These are phyloP conservation scores for Drosophila insularis DNA, from an alignment of 1,140 invertebrate species.

Conservation along the genomic window DNA sequence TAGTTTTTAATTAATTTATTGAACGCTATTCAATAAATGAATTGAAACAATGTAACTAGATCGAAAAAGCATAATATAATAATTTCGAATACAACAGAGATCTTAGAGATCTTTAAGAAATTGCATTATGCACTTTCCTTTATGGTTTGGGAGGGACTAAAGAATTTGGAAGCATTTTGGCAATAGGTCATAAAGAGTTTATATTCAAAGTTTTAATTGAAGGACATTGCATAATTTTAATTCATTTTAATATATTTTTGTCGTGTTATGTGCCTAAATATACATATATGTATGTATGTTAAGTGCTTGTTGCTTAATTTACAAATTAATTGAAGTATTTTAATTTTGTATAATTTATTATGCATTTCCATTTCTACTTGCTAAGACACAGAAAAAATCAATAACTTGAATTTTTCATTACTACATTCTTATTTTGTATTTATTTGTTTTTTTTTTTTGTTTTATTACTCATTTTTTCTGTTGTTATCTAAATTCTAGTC, in stretches of 20 bases:
- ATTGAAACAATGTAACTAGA: no score
- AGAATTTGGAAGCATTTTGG: background rate
- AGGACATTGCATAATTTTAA: conserved; percentile 2
- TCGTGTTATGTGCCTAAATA: background rate
- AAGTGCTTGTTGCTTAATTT: conserved; percentile 5
- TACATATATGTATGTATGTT: background rate
- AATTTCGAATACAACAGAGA: no score
- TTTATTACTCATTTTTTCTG: conserved; percentile 2
- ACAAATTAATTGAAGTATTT: background rate
- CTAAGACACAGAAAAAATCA: conserved; percentile 8
- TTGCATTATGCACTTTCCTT: no score
- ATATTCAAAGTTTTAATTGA: background rate
- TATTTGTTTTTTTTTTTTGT: conserved; percentile 8
- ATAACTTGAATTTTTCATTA: conserved; percentile 1
- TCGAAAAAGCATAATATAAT: no score
- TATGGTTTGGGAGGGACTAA: no score
- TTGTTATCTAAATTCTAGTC: conserved; percentile 56
- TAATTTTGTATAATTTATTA: background rate
- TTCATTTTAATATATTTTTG: background rate
- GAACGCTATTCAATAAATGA: no score
- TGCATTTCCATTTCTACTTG: conserved; percentile 1
- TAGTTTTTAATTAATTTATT: no score
- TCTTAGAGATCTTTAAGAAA: no score
- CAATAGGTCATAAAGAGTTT: background rate
- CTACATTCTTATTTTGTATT: conserved; percentile 9